Conservation (phyloP, 2,113 vertebrate species). For the Dromas ardeola region DNA sequence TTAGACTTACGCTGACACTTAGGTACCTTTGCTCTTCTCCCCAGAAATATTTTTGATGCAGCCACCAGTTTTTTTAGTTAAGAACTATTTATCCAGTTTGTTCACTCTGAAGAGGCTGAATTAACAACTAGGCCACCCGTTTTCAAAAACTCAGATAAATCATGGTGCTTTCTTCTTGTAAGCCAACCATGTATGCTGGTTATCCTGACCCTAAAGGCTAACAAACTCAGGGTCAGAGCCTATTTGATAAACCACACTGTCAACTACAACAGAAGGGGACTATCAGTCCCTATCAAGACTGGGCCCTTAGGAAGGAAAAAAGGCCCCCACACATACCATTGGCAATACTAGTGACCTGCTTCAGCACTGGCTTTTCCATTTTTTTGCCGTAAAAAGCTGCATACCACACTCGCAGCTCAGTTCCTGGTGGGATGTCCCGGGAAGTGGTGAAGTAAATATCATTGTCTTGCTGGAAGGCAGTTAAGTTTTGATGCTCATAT, state of each 20-base stretch:
- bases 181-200: background rate
- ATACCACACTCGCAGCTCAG: constrained; percentile 96
- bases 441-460: constrained; percentile 97
- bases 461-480: constrained; percentile 91
- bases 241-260: background rate
- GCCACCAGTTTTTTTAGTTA: background rate
- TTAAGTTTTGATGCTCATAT: constrained; percentile 92
- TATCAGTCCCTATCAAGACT: background rate
- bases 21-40: background rate
- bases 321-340: constrained; percentile 74
- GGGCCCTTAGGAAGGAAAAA: constrained; percentile 48
- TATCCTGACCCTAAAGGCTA: background rate
- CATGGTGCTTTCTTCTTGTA: background rate
- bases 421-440: constrained; percentile 88
- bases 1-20: background rate
- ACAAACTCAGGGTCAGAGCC: background rate
- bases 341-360: constrained; percentile 73
- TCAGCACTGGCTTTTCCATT: constrained; percentile 93
- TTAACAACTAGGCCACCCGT: background rate
- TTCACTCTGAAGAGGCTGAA: background rate
- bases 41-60: background rate
- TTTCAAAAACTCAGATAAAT: background rate
- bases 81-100: background rate
- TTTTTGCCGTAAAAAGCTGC: constrained; percentile 98
- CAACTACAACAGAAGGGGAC: background rate